A percentile compares a stretch with the other conserved stretches of the same genome.
Conservation (phyloP, 2,113 vertebrate species). For the Raja brachyura region DNA sequence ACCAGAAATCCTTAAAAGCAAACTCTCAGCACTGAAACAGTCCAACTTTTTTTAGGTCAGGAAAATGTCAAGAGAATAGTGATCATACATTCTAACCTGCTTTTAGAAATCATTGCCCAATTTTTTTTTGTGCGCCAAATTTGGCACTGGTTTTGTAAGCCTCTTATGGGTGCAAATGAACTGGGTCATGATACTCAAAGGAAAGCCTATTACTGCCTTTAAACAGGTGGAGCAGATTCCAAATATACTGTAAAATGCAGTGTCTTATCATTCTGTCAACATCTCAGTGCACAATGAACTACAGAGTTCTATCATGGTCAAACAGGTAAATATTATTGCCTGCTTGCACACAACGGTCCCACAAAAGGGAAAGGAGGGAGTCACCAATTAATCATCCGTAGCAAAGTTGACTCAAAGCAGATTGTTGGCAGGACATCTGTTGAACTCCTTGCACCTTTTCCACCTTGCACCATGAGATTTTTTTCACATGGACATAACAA, state of each 20-base stretch:
- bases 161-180: not conserved
- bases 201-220: too few relatives aligned
- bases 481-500: not conserved
- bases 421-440: not conserved
- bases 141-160: not conserved
- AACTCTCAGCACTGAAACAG: not conserved
- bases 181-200: too few relatives aligned
- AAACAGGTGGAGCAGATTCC: too few relatives aligned
- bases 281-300: not conserved
- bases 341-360: not conserved
- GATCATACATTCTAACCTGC: not conserved
- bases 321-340: not conserved
- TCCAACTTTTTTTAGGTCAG: not conserved
- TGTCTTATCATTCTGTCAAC: not conserved
- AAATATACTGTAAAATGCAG: not conserved
- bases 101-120: not conserved
- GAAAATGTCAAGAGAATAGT: not conserved
- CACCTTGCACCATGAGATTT: not conserved
- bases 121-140: not conserved
- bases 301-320: not conserved
- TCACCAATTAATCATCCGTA: not conserved
- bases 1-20: not conserved
- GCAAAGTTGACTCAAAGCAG: not conserved
- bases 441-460: not conserved
- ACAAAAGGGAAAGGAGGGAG: not conserved